Base-by-base conservation (phyloP, 2,888 invertebrate genomes). In the Aphodius granarius region DNA sequence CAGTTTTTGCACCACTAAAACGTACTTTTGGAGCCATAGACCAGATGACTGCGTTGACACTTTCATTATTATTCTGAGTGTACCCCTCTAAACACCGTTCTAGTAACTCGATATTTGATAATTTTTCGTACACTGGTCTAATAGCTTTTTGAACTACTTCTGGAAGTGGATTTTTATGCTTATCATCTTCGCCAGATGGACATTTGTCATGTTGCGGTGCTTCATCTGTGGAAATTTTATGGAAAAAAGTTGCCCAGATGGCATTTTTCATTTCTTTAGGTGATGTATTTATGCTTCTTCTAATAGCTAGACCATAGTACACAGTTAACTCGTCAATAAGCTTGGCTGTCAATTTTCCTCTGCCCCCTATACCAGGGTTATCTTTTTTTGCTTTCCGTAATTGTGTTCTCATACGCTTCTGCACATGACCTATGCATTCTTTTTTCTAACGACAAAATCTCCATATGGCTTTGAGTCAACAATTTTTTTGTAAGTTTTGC, bases 401-500 rank as follows among this genome's bases (percentile, higher is more conserved):
- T 23, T 9, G 23, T 23, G 23, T 5, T 5, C 23, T 23, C 70
- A 70, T 74, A 23, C 68, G 22, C 17, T 70, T 70, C 43, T 74
- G 23, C 19, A 70, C 74, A 22, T 71, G 71, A 9, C 22, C 71
- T 13, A 71, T 43, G 4, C 71, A 71, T 21, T 71, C 66, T 9
- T 23, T 23, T 9, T 23, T 23, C 43, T 13, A 9, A 23, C 23
- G 4, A 5, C 23, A 5, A 23, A 23, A 23, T 81, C 77, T 64
- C 75, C 79, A 72, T 80, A 80, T n/a, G 78, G 80, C 9, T 70
- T 70, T 63, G 75, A 74, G 68, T 81, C 76, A 21, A 80, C 13
- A 73, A 81, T 74, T 15, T 76, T 78, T 4, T 73, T 74, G 71
- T 74, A 80, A n/a, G 81, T 80, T 78, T 81, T 81, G 21, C 74